Evolutionary conservation across 2,888 invertebrate genomes (phyloP).

Genomic region (Phalangium opilio): DNA sequence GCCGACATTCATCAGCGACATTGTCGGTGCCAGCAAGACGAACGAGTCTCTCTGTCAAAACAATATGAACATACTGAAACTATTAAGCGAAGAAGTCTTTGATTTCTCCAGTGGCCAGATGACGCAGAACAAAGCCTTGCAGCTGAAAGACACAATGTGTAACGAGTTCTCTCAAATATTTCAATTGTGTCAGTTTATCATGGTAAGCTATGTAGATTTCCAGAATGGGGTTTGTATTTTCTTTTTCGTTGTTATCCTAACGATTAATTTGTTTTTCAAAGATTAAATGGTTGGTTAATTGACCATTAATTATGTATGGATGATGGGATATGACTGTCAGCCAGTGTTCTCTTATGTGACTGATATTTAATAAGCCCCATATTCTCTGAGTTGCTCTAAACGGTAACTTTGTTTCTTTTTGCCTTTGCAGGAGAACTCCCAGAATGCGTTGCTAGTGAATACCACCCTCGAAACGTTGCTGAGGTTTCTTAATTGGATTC

Average conservation of each 20-base stretch:
- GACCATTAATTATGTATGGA: no score
- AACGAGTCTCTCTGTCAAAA: conserved; percentile 98
- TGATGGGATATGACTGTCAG: conserved; percentile 2
- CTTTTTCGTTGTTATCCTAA: background rate
- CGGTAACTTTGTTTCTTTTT: conserved; percentile 19
- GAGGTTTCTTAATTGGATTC: conserved; percentile 97
- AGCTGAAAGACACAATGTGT: conserved; percentile 98
- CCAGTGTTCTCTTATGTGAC: conserved; percentile 1
- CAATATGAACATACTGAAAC: conserved; percentile 95
- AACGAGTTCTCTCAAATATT: conserved; percentile 97
- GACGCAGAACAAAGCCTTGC: conserved; percentile 97
- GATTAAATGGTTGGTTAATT: no score
- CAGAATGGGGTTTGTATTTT: background rate
- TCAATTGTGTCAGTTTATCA: conserved; percentile 90
- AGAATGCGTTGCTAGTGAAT: conserved; percentile 88
- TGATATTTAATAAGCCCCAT: background rate
- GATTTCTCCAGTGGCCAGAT: conserved; percentile 96
- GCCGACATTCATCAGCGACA: conserved; percentile 97
- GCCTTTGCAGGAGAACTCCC: conserved; percentile 62
- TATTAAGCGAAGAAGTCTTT: conserved; percentile 94
- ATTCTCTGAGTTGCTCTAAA: background rate
- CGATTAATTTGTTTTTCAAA: background rate
- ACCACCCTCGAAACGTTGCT: conserved; percentile 90
- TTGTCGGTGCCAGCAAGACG: conserved; percentile 96
- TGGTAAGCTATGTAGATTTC: conserved; percentile 38